phyloP scores from a whole-genome alignment of 2,888 invertebrate species.

The Platycheirus rosarum region DNA sequence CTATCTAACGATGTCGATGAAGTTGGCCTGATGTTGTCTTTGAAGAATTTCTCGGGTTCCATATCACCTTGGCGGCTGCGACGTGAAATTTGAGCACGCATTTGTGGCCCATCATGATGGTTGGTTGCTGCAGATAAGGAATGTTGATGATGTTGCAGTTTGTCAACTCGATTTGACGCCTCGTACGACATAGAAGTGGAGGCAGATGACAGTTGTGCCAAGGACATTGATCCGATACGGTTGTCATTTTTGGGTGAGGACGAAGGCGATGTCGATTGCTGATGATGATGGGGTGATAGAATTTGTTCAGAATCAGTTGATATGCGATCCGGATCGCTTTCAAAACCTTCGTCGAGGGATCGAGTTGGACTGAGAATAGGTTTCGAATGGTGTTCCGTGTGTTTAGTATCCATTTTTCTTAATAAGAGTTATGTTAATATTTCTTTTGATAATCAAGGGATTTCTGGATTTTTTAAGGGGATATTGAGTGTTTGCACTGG shows the following conservation, averaged over 20 bases:
- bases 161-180: conserved; percentile 69
- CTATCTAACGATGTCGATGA: conserved; percentile 61
- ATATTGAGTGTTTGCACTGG: conserved; percentile 29
- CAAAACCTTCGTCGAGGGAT: conserved; percentile 83
- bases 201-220: conserved; percentile 81
- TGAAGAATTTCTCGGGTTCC: conserved; percentile 72
- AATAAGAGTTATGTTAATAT: not conserved
- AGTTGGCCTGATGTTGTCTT: conserved; percentile 67
- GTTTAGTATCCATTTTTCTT: conserved; percentile 77
- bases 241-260: conserved; percentile 55
- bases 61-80: conserved; percentile 59
- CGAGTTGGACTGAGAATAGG: conserved; percentile 83
- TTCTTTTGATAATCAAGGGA: conserved; percentile 12
- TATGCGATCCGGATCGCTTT: conserved; percentile 83
- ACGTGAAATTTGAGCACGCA: conserved; percentile 33
- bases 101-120: conserved; percentile 33
- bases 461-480: conserved; percentile 3
- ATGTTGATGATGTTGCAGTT: conserved; percentile 66
- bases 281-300: conserved; percentile 74
- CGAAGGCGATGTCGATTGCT: conserved; percentile 33
- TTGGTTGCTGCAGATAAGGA: conserved; percentile 50
- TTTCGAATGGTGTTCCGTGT: conserved; percentile 81
- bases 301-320: conserved; percentile 82
- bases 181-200: conserved; percentile 78
- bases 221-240: conserved; percentile 76